Base-by-base conservation (phyloP, 2,797 vertebrate species). In the Chelon auratus region DNA sequence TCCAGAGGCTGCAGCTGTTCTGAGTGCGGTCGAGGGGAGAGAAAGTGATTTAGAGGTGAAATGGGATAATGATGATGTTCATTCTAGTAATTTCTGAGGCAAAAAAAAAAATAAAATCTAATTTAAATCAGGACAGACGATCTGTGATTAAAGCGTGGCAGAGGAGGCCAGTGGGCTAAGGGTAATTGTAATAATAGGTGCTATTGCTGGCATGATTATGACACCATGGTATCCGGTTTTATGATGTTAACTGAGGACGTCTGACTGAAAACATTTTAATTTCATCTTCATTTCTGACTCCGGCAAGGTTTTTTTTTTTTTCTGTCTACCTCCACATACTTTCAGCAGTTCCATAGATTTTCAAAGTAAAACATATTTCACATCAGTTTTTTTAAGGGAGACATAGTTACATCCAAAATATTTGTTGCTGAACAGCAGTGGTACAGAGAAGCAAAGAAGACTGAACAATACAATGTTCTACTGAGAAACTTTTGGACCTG, bases 11-110 rank as follows among this genome's bases (percentile, higher is more conserved):
- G 85, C 72, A 77, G 83, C 84, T 84, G 88, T 85, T 89, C 81
- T 73, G 72, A 84, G 69, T 79, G 85, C 11, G 85, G 90, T 84
- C 6, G 22, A 69, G 58, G 71, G 74, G 68, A 76, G 81, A 85
- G 86, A 84, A 82, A 85, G 80, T 91, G 86, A 89, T 88, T 90
- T 85, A 86, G 77, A 84, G 81, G 78, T 85, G 72, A 73, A 82
- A 82, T 51, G 82, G 66, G 87, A 89, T 89, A 87, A 91, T 88
- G 80, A 91, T 76, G 78, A 87, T 82, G 82, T 88, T 89, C 75
- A 40, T 80, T 82, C 72, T 75, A 64, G 83, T 84, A 75, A 87
- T 87, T 90, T 83, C 78, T 82, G 69, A 78, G 56, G 51, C 65
- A 74, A 85, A 83, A 84, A 26, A 26, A 26, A 26, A 26, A 26